A percentile compares a stretch with the other conserved stretches of the same genome.
Conservation (phyloP, 2,888 invertebrate species). For the Ochropacha duplaris region DNA sequence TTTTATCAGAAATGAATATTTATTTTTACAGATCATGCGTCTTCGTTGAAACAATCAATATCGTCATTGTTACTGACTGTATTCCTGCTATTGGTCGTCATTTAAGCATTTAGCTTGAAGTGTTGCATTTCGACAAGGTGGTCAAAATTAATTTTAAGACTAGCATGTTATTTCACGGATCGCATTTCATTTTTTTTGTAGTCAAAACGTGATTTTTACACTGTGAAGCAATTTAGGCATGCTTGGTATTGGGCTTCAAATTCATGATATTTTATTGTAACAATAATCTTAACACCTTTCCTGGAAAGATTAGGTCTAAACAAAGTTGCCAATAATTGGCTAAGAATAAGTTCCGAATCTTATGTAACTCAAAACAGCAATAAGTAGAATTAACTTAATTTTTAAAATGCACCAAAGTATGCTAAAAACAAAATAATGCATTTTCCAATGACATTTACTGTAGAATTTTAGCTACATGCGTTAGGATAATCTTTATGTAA, state of each 20-base stretch:
- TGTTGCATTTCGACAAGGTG: neutral
- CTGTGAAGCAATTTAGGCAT: conserved; percentile 36
- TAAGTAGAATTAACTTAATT: neutral
- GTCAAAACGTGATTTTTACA: conserved; percentile 35
- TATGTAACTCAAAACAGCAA: neutral
- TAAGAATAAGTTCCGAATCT: too few species aligned
- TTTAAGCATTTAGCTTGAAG: conserved; percentile 12
- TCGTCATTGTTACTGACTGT: conserved; percentile 26
- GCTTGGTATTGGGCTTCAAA: conserved; percentile 30
- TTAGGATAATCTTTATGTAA: too few species aligned
- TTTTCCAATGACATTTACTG: neutral
- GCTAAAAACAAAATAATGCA: neutral
- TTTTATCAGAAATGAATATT: neutral
- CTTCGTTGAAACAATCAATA: conserved; percentile 18
- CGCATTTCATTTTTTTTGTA: conserved; percentile 35
- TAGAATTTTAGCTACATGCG: neutral
- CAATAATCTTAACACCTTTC: neutral
- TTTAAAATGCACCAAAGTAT: neutral
- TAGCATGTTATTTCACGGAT: conserved; percentile 24
- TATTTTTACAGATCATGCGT: conserved; percentile 28
- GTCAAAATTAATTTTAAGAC: neutral
- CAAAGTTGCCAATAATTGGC: neutral
- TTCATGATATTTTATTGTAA: conserved; percentile 12
- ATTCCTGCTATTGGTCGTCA: conserved; percentile 24
- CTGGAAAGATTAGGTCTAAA: neutral